Conservation (phyloP, 2,888 invertebrate genomes). For the Bedellia somnulentella region DNA sequence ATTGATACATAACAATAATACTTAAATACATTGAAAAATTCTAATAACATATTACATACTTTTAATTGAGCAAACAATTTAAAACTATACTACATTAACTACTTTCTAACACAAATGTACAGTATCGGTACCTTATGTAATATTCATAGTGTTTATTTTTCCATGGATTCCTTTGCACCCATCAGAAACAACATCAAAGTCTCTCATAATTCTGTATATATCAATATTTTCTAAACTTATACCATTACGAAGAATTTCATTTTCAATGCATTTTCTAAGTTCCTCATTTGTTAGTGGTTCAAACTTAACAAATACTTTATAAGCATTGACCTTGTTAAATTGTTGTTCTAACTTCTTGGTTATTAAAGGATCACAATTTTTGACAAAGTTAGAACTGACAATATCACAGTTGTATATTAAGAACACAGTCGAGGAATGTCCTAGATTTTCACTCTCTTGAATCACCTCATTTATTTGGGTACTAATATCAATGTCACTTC, state of each 20-base stretch:
- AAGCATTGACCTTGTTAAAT: conserved; percentile 20
- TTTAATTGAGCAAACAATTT: too few species aligned
- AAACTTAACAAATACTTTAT: conserved; percentile 29
- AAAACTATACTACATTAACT: too few species aligned
- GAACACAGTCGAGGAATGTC: conserved; percentile 29
- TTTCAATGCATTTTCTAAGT: conserved; percentile 32
- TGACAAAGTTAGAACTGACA: conserved; percentile 16
- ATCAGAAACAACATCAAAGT: conserved; percentile 38
- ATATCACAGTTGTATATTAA: conserved; percentile 37
- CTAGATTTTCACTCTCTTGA: conserved; percentile 25
- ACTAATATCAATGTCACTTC: conserved; percentile 19
- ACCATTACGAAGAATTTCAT: conserved; percentile 20
- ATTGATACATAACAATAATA: too few species aligned
- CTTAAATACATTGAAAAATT: too few species aligned
- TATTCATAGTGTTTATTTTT: conserved; percentile 25
- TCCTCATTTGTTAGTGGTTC: conserved; percentile 22
- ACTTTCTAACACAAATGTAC: too few species aligned
- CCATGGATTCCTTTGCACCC: conserved; percentile 50
- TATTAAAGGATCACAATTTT: conserved; percentile 24
- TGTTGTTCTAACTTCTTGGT: conserved; percentile 16
- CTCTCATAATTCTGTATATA: conserved; percentile 24
- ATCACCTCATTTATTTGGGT: conserved; percentile 21
- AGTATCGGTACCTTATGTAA: conserved; percentile 13
- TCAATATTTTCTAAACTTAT: conserved; percentile 17
- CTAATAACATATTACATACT: too few species aligned